phyloP scores from a whole-genome alignment of 2,797 vertebrate species.

The Semaprochilodus insignis region DNA sequence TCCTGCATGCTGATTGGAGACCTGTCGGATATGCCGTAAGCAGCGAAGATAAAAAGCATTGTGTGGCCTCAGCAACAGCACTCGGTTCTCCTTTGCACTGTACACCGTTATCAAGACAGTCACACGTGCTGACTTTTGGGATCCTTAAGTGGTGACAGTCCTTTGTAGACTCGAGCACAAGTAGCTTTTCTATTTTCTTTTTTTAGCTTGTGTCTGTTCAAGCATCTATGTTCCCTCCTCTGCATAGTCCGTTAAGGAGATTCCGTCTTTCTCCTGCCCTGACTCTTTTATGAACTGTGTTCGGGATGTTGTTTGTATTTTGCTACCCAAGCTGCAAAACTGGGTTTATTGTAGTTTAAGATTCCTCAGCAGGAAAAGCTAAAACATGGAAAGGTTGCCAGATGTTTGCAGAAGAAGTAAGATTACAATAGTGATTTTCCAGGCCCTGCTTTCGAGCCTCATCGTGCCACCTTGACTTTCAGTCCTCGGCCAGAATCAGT shows the following conservation, averaged over 20 bases:
- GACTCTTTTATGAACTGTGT: conserved; percentile 38
- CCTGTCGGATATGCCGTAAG: conserved; percentile 57
- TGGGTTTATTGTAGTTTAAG: too few relatives aligned
- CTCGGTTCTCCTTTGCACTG: conserved; percentile 63
- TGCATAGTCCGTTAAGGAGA: too few relatives aligned
- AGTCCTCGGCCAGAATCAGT: too few relatives aligned
- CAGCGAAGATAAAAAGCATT: conserved; percentile 32
- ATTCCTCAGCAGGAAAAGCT: too few relatives aligned
- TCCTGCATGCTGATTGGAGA: conserved; percentile 81
- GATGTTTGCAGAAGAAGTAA: too few relatives aligned
- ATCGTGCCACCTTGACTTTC: too few relatives aligned
- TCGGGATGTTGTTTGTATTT: conserved; percentile 18
- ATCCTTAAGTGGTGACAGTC: background rate
- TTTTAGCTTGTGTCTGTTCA: conserved; percentile 9
- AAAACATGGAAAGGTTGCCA: too few relatives aligned
- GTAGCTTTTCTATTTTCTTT: conserved; percentile 8
- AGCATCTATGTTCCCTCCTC: background rate
- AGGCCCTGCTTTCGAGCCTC: too few relatives aligned
- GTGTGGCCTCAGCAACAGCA: conserved; percentile 36
- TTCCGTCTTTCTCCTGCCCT: background rate
- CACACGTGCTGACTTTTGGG: background rate
- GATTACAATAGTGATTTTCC: too few relatives aligned
- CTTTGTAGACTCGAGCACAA: background rate
- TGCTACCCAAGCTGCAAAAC: background rate
- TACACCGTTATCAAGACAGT: background rate